phyloP scores from a whole-genome alignment of 2,113 vertebrate species.

The Gallinago media region DNA sequence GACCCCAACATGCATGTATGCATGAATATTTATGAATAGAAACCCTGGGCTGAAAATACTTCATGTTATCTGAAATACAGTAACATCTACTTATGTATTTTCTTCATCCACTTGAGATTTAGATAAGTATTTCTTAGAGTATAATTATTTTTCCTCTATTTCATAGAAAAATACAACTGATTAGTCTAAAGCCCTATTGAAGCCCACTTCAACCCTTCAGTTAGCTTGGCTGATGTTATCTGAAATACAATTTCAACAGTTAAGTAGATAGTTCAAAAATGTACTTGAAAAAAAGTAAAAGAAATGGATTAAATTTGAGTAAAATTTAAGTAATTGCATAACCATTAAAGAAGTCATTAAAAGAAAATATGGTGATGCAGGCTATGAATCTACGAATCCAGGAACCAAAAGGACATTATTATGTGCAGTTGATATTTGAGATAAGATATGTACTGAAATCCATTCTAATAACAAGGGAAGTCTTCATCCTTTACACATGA shows the following conservation, averaged over 20 bases:
- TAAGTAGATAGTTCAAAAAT: not conserved
- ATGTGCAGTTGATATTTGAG: not conserved
- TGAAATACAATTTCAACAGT: not conserved
- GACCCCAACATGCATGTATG: not conserved
- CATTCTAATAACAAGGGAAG: not conserved
- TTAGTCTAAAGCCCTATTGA: not conserved
- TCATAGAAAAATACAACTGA: not conserved
- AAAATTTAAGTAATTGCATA: not conserved
- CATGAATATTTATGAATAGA: not conserved
- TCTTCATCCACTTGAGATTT: not conserved
- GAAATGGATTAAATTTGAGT: not conserved
- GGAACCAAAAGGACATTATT: not conserved
- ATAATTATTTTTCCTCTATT: not conserved
- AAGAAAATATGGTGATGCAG: not conserved
- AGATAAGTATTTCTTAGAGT: not conserved
- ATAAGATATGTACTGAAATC: not conserved
- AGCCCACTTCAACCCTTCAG: not conserved
- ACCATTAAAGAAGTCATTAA: not conserved
- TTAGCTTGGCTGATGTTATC: not conserved
- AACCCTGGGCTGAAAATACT: not conserved
- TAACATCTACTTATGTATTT: not conserved
- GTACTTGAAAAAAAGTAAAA: not conserved
- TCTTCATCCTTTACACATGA: not conserved
- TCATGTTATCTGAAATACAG: not conserved
- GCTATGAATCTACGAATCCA: not conserved